Base-by-base conservation (phyloP, 1,140 invertebrate genomes). In the Brachionus manjavacas region DNA sequence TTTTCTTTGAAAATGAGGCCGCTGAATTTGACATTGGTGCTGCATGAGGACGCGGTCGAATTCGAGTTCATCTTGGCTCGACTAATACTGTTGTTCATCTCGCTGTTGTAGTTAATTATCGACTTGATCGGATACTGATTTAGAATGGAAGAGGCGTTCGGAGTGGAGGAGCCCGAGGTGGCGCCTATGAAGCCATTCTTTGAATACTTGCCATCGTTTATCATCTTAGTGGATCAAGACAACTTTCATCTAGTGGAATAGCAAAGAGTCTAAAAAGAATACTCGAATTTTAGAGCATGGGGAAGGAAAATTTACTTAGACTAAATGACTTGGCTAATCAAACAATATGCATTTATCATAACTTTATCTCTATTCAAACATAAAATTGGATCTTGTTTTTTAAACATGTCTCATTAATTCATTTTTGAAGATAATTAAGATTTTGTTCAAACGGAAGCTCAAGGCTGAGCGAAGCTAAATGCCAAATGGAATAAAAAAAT, bases 1-100 rank as follows among this genome's bases (percentile, higher is more conserved):
- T 81, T 81, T 9, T 81, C 79, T 39, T 81, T 81, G 41, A 76
- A 76, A 20, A 81, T 60, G 16, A 81, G 60, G 4, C 79, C 79
- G 28, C 52, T 64, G 39, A 81, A 81, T 68, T 81, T 81, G 28
- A 81, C 79, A 68, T 81, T 81, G 35, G 79, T 3, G 14, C 31
- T 55, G 31, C 43, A 79, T 3, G 78, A 14, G 31, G 41, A 12
- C 20, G 39, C 31, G 12, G 41, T 14, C 16, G n/a, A 7, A 4
- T 39, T 76, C 20, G 72, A 25, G 25, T 76, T 76, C 11, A 49
- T 6, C 9, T 49, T 49, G 23, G 41, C 49, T 31, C 41, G 20
- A 76, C 28, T 76, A 76, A 76, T 76, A 76, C 72, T 76, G 72
- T 46, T 76, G 46, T 28, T 76, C 68, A 72, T 72, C 2, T 72